Base-by-base conservation (phyloP, 2,797 vertebrate species). In the Tragelaphus oryx region DNA sequence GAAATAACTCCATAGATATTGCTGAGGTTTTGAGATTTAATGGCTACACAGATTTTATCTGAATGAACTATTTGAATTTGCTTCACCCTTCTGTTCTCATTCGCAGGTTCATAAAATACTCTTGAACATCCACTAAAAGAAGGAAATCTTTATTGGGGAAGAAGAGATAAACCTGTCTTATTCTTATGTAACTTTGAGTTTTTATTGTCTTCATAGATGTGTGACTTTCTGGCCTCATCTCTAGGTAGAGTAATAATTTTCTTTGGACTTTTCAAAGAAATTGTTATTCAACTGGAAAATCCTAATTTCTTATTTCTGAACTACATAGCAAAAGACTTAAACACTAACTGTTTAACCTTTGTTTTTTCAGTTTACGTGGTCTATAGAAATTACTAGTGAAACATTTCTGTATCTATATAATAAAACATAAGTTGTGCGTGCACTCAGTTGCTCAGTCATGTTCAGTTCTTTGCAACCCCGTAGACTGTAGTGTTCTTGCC, bases 241-340 rank as follows among this genome's bases (percentile, higher is more conserved):
- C 37, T 79, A 89, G 52, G 20, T 79, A 52, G 11, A 46, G 6
- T 26, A n/a, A 76, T 33, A 89, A 83, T 46, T 20, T 37, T 89
- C n/a, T 37, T 68, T 44, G 87, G 62, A 92, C 10, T 79, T 83
- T 91, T 89, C 59, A 82, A 74, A 85, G 11, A 93, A 52, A 65
- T 91, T 91, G 9, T 54, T 74, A 83, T 79, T 89, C 7, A 65
- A 50, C 48, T 82, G 12, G n/a, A 20, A 89, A 65, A 5, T 86
- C 16, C 48, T 84, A 44, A 81, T 95, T 95, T 89, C 50, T 81
- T 68, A 50, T 80, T 52, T 96, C 60, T 78, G 37, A 85, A 59
- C 59, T 68, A 65, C 20, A 28, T 85, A 62, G n/a, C 52, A 76
- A 68, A 26, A 52, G 59, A 96, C 9, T 75, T 87, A 71, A 90